These are phyloP conservation scores for Teleiodes luculella DNA, from an alignment of 2,888 invertebrate genomes.

Conservation along the genomic window DNA sequence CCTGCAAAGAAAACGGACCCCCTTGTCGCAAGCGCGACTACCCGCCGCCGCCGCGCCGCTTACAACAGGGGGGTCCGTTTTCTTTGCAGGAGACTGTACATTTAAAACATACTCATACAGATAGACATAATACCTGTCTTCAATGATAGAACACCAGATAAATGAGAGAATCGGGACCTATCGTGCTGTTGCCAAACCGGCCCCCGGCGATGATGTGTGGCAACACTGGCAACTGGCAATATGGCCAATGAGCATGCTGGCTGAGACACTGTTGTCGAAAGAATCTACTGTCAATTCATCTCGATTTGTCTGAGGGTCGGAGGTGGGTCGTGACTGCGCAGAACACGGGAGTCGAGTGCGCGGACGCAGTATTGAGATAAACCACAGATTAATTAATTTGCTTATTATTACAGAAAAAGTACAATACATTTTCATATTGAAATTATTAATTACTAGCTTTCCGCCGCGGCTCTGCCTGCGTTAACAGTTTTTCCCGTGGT, in stretches of 20 bases:
- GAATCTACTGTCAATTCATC: conserved; percentile 66
- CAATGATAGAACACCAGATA: background rate
- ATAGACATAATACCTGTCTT: no score
- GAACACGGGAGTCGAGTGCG: conserved; percentile 30
- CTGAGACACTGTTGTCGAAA: conserved; percentile 33
- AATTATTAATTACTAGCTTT: no score
- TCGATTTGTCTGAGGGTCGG: conserved; percentile 72
- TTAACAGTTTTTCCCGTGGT: no score
- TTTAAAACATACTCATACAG: no score
- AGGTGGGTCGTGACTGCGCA: conserved; percentile 55
- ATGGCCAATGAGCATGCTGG: conserved; percentile 19
- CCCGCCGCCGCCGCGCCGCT: no score
- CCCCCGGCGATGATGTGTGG: conserved; percentile 14
- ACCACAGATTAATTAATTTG: conserved; percentile 24
- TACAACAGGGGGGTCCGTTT: no score
- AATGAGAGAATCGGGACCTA: conserved; percentile 3
- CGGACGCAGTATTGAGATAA: conserved; percentile 33
- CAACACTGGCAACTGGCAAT: conserved; percentile 21
- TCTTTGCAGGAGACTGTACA: no score
- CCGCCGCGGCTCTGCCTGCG: no score
- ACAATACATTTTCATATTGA: no score
- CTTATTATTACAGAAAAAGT: no score
- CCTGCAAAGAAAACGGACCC: no score
- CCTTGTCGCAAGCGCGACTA: no score
- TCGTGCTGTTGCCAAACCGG: conserved; percentile 12